These are phyloP conservation scores for Metalampra italica DNA, from an alignment of 2,888 invertebrate species.

Conservation along the genomic window DNA sequence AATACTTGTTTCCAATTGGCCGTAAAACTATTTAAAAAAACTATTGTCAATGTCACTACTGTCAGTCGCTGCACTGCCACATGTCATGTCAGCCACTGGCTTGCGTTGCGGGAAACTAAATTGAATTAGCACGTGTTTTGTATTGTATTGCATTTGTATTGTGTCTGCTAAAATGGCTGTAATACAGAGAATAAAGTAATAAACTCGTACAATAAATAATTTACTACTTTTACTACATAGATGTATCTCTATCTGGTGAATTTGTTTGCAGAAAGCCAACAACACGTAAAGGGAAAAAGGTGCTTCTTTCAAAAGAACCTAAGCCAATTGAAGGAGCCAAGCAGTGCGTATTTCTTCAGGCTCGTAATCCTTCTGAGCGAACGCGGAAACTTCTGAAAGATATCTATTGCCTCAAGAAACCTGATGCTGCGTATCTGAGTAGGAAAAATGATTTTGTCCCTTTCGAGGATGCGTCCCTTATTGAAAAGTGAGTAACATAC, in stretches of 20 bases:
- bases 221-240: background rate
- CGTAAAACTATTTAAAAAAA: no score
- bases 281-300: conserved; percentile 92
- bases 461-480: conserved; percentile 92
- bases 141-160: background rate
- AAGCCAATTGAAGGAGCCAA: conserved; percentile 94
- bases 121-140: background rate
- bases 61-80: no score
- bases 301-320: conserved; percentile 88
- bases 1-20: no score
- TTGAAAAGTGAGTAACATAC: conserved; percentile 85
- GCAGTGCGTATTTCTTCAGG: conserved; percentile 89
- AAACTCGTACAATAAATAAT: no score
- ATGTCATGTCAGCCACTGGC: no score
- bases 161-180: conserved; percentile 41
- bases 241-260: background rate
- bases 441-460: conserved; percentile 94
- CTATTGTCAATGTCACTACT: no score
- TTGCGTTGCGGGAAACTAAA: no score
- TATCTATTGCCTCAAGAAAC: conserved; percentile 91
- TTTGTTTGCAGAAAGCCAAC: conserved; percentile 87
- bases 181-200: conserved; percentile 65
- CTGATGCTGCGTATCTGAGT: conserved; percentile 85
- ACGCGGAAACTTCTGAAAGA: conserved; percentile 89
- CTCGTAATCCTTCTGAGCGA: conserved; percentile 86